These are phyloP conservation scores for Eudyptes chrysolophus DNA, from an alignment of 2,113 vertebrate species.

Conservation along the genomic window DNA sequence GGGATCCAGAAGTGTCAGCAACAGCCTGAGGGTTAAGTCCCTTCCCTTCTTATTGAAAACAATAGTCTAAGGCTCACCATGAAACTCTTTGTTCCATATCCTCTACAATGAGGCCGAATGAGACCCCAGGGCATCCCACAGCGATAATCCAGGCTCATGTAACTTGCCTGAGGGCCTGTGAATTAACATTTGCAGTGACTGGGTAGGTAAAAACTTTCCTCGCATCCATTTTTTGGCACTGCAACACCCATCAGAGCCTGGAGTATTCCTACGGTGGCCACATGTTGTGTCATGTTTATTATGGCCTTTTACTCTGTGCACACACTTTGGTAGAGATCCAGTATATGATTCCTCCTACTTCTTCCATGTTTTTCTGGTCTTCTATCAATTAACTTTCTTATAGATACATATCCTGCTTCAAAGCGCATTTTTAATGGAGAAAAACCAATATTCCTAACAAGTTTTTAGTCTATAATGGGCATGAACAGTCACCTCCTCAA, in stretches of 20 bases:
- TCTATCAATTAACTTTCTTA: not conserved
- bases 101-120: not conserved
- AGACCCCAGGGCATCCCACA: conserved; percentile 21
- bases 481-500: not conserved
- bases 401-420: not conserved
- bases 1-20: not conserved
- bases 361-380: not conserved
- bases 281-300: not conserved
- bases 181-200: not conserved
- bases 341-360: not conserved
- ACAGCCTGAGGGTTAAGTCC: not conserved
- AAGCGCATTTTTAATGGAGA: not conserved
- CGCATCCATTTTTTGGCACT: not conserved
- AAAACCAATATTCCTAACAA: not conserved
- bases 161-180: conserved; percentile 18
- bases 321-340: not conserved
- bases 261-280: not conserved
- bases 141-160: conserved; percentile 14
- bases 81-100: conserved; percentile 8
- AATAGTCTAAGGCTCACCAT: conserved; percentile 29
- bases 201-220: not conserved
- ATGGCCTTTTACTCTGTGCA: not conserved
- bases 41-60: conserved; percentile 8
- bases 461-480: not conserved
- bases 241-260: not conserved